Percentiles rank a stretch among this genome's conserved stretches.
phyloP scores from a whole-genome alignment of 2,888 invertebrate genomes.

The Rotaria sp. region DNA sequence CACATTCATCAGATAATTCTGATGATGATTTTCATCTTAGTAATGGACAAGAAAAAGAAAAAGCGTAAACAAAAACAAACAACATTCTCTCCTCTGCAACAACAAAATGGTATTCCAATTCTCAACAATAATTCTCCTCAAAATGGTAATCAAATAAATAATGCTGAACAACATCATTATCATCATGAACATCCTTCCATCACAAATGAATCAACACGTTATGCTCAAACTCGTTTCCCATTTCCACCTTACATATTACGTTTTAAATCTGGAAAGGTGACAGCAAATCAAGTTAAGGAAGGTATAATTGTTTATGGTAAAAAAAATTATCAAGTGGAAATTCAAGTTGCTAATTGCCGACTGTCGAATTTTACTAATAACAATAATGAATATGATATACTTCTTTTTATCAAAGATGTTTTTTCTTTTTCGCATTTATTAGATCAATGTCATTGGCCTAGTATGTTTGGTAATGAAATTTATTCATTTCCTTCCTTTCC shows the following conservation, averaged over 20 bases:
- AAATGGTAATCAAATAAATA: too few species aligned
- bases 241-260: not conserved
- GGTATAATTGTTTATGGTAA: not conserved
- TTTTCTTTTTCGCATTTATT: not conserved
- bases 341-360: not conserved
- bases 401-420: not conserved
- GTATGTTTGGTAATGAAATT: not conserved
- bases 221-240: not conserved
- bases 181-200: not conserved
- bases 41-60: too few species aligned
- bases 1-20: too few species aligned
- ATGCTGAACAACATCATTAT: too few species aligned
- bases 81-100: too few species aligned
- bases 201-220: not conserved
- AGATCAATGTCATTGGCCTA: not conserved
- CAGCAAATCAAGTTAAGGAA: not conserved
- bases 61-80: too few species aligned
- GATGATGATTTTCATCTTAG: too few species aligned
- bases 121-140: too few species aligned
- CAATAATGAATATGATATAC: not conserved
- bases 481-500: not conserved
- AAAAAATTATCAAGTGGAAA: not conserved
- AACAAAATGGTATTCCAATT: too few species aligned
- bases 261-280: not conserved
- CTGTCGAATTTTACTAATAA: accelerated